phyloP scores from a whole-genome alignment of 2,888 invertebrate genomes.

The Brenthis hecate region DNA sequence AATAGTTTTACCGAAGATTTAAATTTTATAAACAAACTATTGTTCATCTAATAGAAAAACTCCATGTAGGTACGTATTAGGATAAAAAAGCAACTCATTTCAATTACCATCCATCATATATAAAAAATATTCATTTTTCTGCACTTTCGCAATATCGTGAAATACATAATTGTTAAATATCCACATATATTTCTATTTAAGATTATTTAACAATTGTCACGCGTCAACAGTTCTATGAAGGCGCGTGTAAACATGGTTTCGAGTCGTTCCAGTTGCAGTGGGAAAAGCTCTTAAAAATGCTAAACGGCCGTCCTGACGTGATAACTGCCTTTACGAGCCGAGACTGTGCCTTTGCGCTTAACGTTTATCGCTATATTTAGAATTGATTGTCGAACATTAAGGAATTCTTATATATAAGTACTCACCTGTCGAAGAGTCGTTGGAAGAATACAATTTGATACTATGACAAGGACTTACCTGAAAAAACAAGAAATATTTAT shows the following conservation, averaged over 20 bases:
- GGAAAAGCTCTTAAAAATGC: slow-evolving; percentile 6
- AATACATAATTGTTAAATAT: no score
- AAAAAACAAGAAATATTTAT: slow-evolving; percentile 15
- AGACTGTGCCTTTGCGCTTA: slow-evolving; percentile 10
- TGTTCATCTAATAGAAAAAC: no score
- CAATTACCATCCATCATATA: no score
- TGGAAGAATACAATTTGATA: not conserved
- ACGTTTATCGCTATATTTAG: slow-evolving; percentile 18
- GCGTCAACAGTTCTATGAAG: not conserved
- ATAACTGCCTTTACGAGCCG: slow-evolving; percentile 19
- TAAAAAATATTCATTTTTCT: no score
- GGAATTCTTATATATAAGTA: slow-evolving; percentile 1
- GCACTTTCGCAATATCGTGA: no score
- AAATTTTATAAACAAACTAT: no score
- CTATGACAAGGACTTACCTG: slow-evolving; percentile 27
- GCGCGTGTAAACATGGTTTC: not conserved
- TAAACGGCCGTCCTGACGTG: not conserved
- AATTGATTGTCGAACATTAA: slow-evolving; percentile 14
- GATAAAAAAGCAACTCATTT: no score
- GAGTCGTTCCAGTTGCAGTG: not conserved
- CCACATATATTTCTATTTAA: no score
- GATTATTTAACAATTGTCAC: no score
- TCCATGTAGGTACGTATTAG: no score
- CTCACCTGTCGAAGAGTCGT: slow-evolving; percentile 9
- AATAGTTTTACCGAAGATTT: no score